These are phyloP conservation scores for Indri indri DNA, from an alignment of 2,113 vertebrate species.

Conservation along the genomic window DNA sequence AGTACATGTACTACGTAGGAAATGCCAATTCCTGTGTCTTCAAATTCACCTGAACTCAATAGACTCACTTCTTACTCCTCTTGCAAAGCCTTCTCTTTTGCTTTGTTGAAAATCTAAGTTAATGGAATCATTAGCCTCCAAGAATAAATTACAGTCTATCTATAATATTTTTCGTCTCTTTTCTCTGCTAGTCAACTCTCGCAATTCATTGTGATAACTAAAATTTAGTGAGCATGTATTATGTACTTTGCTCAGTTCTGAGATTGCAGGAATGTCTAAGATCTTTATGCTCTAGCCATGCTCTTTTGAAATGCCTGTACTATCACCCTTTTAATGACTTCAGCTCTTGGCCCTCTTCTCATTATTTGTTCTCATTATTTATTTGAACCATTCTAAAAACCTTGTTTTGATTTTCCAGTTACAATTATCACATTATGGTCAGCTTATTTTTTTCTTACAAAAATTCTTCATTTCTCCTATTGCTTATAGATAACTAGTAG, in stretches of 20 bases:
- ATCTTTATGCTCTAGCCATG: neutral
- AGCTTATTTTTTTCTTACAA: neutral
- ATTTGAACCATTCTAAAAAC: neutral
- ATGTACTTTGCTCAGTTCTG: neutral
- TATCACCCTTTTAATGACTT: neutral
- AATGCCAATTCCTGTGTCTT: neutral
- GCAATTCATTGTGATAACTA: neutral
- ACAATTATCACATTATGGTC: neutral
- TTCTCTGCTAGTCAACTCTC: neutral
- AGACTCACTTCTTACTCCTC: neutral
- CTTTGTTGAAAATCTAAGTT: neutral
- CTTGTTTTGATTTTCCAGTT: neutral
- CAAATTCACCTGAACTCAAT: neutral
- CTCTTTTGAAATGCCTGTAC: neutral
- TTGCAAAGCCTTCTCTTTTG: neutral
- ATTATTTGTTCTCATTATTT: neutral
- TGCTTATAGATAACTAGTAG: neutral
- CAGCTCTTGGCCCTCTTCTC: neutral
- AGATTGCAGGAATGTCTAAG: neutral
- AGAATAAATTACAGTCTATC: neutral
- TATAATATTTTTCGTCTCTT: neutral
- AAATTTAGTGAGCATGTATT: neutral
- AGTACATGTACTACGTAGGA: neutral
- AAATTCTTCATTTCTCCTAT: neutral
- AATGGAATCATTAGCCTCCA: neutral